Base-by-base conservation (phyloP, 2,797 vertebrate species). In the Rhinatrema bivittatum region DNA sequence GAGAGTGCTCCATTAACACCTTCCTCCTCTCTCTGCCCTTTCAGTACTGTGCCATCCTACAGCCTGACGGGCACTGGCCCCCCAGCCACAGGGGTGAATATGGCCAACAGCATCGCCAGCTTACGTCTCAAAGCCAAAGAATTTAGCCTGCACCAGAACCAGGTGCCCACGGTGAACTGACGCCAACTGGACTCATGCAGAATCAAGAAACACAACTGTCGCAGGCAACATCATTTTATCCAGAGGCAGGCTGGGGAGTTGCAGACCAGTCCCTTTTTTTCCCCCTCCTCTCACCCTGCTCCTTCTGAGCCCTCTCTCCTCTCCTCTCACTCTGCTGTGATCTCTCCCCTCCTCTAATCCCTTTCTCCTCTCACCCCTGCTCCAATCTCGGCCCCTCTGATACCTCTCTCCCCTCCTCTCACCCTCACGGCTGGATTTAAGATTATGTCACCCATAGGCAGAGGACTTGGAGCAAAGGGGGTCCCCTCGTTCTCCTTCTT, bases 31-130 rank as follows among this genome's bases (percentile, higher is more conserved):
- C 36, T 58, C 15, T 36, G 31, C 1, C 38, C 0, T 32, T 32
- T 1, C 60, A 85, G 78, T 74, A 75, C 81, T 2, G 76, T 79
- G 68, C 77, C 84, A 2, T 68, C 85, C 20, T 86, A 84, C 63
- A 79, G 72, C 56, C 76, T 83, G 7, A 74, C 76, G 0, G 57
- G 70, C 31, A 21, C 42, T 16, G 34, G 34, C 15, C 16, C 39
- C 21, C 49, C 78, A 1, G 44, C 75, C 56, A 78, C 82, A 2
- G 86, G 84, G 8, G 79, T 82, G 58, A 85, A 67, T 55, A 87
- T 87, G 85, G 85, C 83, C 50, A 83, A 81, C 74, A 88, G 86
- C 53, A 87, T 88, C 1, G 80, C 84, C 62, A 88, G 82, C 56
- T 72, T 88, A 25, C 76, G 81, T 16, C 83, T 87, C 52, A 87